Evolutionary conservation across 2,797 vertebrate genomes (phyloP).

Genomic region (Sitta carolinensis): DNA sequence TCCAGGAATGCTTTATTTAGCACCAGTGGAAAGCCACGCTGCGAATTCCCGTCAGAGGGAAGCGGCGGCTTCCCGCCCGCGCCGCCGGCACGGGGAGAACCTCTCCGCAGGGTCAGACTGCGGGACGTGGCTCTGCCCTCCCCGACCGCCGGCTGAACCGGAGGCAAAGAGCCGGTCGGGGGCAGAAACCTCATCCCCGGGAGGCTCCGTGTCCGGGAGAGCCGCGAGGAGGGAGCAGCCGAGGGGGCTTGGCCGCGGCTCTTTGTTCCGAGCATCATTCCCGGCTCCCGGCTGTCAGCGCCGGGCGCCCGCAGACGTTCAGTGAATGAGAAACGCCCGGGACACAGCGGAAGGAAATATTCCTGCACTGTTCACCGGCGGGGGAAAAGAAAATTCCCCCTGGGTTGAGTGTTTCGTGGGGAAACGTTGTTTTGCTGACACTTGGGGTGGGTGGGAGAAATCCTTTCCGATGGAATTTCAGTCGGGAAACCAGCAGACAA

Average conservation of each 20-base stretch:
- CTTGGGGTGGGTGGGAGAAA: background rate
- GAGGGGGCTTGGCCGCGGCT: accelerated
- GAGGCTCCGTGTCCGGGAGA: background rate
- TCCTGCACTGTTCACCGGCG: background rate
- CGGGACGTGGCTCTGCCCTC: background rate
- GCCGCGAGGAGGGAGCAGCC: background rate
- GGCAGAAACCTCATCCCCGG: background rate
- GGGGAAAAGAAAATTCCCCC: background rate
- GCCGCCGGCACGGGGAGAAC: background rate
- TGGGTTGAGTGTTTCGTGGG: background rate
- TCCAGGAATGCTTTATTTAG: slow-evolving; percentile 54
- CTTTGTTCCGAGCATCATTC: background rate
- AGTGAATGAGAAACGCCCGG: background rate
- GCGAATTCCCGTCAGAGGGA: slow-evolving; percentile 35
- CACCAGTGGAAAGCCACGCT: background rate
- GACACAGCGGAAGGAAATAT: background rate
- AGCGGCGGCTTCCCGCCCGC: background rate
- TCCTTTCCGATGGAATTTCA: background rate
- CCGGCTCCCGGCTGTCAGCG: background rate
- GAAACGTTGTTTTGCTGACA: background rate
- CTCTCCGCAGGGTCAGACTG: background rate
- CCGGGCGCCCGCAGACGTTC: accelerated
- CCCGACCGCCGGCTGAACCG: accelerated
- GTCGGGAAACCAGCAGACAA: background rate
- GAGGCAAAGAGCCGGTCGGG: background rate